Evolutionary conservation across 2,797 vertebrate species (phyloP).

Genomic region (Hipposideros larvatus): DNA sequence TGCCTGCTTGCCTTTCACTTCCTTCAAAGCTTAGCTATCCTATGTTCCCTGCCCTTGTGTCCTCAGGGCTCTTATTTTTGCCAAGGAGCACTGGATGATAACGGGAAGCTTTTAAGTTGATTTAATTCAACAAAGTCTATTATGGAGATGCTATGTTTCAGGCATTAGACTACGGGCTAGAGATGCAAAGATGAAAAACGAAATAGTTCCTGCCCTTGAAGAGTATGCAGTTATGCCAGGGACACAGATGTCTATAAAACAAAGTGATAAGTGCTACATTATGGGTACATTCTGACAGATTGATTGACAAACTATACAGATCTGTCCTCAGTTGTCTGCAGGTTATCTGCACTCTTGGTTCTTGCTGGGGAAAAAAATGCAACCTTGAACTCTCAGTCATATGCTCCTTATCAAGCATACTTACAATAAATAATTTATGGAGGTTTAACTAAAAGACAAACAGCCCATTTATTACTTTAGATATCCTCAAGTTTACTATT

Average conservation of each 20-base stretch:
- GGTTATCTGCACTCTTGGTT: constrained; percentile 62
- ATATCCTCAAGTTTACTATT: constrained; percentile 56
- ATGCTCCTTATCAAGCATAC: constrained; percentile 68
- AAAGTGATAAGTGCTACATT: constrained; percentile 61
- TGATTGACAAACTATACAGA: constrained; percentile 65
- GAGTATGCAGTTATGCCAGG: constrained; percentile 51
- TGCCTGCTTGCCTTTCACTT: neutral
- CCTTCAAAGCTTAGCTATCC: neutral
- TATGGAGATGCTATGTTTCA: constrained; percentile 7
- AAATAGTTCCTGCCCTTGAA: constrained; percentile 75
- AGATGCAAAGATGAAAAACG: constrained; percentile 44
- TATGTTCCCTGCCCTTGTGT: neutral
- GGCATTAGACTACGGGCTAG: constrained; percentile 20
- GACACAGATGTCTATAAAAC: constrained; percentile 63
- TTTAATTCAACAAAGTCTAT: constrained; percentile 57
- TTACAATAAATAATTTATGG: constrained; percentile 65
- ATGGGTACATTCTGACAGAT: constrained; percentile 52
- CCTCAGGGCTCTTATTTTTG: constrained; percentile 22
- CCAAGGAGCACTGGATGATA: constrained; percentile 11
- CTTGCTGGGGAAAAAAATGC: neutral
- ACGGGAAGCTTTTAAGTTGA: constrained; percentile 31
- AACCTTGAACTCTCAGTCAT: constrained; percentile 70
- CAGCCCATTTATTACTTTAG: constrained; percentile 2
- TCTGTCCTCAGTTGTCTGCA: constrained; percentile 51
- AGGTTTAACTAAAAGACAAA: constrained; percentile 64